Evolutionary conservation across 2,113 vertebrate genomes (phyloP), one percentile per base, ranked within the genome.

Genomic region (Tetrax tetrax): DNA sequence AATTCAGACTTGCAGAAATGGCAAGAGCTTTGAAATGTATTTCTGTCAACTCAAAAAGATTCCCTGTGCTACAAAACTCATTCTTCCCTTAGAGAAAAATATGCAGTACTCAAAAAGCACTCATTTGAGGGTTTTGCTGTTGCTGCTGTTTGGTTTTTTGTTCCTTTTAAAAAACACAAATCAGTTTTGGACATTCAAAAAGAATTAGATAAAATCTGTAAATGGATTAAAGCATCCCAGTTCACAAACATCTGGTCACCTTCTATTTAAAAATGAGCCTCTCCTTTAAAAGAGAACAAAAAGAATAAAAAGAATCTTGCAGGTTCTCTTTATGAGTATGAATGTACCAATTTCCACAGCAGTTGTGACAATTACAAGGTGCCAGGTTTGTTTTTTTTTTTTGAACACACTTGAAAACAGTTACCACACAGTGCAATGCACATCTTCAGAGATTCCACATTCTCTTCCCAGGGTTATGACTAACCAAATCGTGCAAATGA

Each of bases 401-500:
- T 45, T 60, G 25, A 31, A 27, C 11, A 4, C 5, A 3, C 54
- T 31, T 10, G 14, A 65, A 57, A 64, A 12, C 47, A 23, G 41
- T 23, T 20, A 25, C 41, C 43, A 66, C 74, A 35, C 48, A 5
- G 4, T n/a, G 41, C 51, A 65, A 8, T 7, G 33, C 53, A 1
- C 9, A 19, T 15, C 72, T 12, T 3, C 17, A 57, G 81, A 14
- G 77, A 16, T 14, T 6, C 45, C 85, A 51, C 25, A 1, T 24
- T 65, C 93, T 43, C 92, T 48, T 77, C 71, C 51, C 92, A 77
- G 90, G 83, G 87, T 60, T 92, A 82, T 43, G 94, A 83, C 77
- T 70, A 97, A 43, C 93, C 92, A 53, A 94, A 90, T 19, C 15
- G 64, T 87, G 90, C 65, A 90, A 83, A 86, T 20, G 76, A 87